These are phyloP conservation scores for Ooceraea biroi DNA, from an alignment of 1,140 invertebrate genomes.

Conservation along the genomic window DNA sequence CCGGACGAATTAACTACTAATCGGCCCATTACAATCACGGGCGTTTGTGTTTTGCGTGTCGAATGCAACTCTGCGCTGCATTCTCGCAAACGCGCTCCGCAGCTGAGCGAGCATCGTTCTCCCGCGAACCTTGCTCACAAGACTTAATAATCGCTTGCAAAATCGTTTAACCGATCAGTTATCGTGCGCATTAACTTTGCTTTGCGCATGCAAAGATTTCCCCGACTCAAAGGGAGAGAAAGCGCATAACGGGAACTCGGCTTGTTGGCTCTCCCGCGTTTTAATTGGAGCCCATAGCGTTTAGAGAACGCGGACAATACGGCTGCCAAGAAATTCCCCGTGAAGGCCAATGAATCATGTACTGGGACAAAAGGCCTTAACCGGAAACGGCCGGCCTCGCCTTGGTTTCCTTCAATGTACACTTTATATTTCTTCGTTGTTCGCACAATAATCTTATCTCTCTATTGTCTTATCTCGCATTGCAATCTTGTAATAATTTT, in stretches of 20 bases:
- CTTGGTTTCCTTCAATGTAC: neutral
- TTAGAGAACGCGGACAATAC: constrained; percentile 2
- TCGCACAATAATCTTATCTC: neutral
- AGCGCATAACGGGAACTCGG: no score
- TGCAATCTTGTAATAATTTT: neutral
- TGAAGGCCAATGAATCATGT: constrained; percentile 19
- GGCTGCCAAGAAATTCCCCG: neutral
- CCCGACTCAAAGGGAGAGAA: neutral
- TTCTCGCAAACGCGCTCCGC: neutral
- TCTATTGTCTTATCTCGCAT: neutral
- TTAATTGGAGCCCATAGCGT: neutral
- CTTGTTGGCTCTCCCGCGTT: neutral
- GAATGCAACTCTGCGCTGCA: neutral
- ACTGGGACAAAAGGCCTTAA: neutral
- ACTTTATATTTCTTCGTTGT: neutral
- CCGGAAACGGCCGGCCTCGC: neutral
- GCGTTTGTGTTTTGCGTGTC: no score
- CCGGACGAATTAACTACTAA: no score
- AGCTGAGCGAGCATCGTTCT: neutral
- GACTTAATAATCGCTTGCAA: constrained; percentile 18
- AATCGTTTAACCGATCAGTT: constrained; percentile 37
- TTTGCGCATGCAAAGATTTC: constrained; percentile 18
- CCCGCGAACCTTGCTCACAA: neutral
- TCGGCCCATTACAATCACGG: no score
- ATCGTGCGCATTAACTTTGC: constrained; percentile 4